Conservation (phyloP, 2,797 vertebrate species). For the Capromys pilorides region DNA sequence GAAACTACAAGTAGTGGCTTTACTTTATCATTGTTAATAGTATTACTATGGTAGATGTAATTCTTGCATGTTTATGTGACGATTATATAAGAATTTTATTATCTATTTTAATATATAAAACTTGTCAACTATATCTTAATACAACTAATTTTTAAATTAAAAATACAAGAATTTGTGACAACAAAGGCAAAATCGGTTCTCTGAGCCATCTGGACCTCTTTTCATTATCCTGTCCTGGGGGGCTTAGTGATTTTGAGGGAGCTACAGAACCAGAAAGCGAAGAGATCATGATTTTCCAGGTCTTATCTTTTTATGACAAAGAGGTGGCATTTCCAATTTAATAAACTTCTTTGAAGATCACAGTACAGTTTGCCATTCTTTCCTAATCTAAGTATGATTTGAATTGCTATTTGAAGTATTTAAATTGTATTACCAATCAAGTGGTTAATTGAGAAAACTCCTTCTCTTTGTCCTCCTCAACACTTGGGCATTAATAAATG, state of each 20-base stretch:
- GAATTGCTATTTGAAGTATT: background rate
- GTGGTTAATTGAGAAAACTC: background rate
- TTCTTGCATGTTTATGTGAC: background rate
- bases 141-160: background rate
- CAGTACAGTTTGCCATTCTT: background rate
- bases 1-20: background rate
- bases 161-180: background rate
- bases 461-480: background rate
- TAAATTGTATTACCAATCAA: background rate
- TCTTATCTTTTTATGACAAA: background rate
- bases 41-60: background rate
- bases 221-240: background rate
- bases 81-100: background rate
- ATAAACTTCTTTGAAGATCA: background rate
- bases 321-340: background rate
- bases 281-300: background rate
- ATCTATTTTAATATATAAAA: background rate
- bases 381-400: background rate
- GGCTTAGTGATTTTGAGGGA: background rate
- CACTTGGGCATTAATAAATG: background rate
- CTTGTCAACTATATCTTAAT: background rate
- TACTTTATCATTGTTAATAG: background rate
- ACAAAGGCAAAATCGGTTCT: background rate
- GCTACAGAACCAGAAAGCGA: background rate
- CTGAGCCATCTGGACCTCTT: background rate